Base-by-base conservation (phyloP, 2,113 vertebrate genomes). In the Cyphomyrus plagiostoma region DNA sequence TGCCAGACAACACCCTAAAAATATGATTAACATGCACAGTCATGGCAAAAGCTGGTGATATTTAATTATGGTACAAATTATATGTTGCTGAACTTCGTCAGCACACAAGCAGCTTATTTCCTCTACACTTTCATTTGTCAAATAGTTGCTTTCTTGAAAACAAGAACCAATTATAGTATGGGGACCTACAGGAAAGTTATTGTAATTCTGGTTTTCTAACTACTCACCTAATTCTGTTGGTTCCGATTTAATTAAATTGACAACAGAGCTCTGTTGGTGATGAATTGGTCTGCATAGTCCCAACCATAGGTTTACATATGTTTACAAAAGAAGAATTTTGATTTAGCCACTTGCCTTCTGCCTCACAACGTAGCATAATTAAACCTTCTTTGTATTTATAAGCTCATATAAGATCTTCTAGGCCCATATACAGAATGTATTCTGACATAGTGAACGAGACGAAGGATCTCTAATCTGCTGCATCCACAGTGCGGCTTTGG, bases 71-170 rank as follows among this genome's bases (percentile, higher is more conserved):
- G 91, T 91, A 92, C 88, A 93, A 93, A 93, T 95, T 94, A 92
- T 92, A 92, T 1, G 26, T 88, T 92, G 92, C 77, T 92, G 74
- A 50, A 88, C 92, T 90, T 93, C 93, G 94, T 89, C 90, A 89
- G 93, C 94, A 96, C 95, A 95, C 94, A 95, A 95, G 94, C 89
- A 94, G 92, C 89, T 94, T 94, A 96, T 96, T 95, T 94, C 93
- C 91, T 90, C 94, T 95, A 89, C 94, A 89, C 87, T 92, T 87
- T 85, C 46, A 93, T 94, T 94, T 91, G 21, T 92, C 94, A 93
- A 95, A 92, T 96, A 96, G 96, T 96, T 96, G 95, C 91, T 94
- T 95, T 95, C 90, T 94, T 89, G 94, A 90, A 93, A 89, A 94
- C 91, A 92, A 89, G 94, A 89, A 95, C 90, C 94, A 93, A 94